Percentiles rank a stretch among this genome's conserved stretches.
These are phyloP conservation scores for Channa striata DNA, from an alignment of 2,797 vertebrate species.

Conservation along the genomic window DNA sequence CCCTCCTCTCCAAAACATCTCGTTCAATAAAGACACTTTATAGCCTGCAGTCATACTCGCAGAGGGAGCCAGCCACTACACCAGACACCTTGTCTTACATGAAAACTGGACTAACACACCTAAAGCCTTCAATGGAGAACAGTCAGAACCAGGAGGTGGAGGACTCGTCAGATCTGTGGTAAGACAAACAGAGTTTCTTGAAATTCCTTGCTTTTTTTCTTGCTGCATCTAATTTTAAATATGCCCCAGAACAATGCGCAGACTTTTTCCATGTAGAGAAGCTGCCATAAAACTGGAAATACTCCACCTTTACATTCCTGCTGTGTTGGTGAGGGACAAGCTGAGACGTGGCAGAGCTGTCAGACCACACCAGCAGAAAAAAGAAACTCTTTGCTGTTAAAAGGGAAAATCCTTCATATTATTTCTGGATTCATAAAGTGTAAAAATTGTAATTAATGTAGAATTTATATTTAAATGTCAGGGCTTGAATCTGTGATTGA, in stretches of 20 bases:
- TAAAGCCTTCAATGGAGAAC: conserved; percentile 41
- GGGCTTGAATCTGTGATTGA: too few relatives aligned
- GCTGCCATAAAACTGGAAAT: conserved; percentile 27
- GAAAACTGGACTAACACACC: conserved; percentile 5
- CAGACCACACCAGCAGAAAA: neutral
- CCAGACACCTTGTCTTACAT: neutral
- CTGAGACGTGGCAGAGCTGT: conserved; percentile 61
- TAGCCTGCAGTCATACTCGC: conserved; percentile 34
- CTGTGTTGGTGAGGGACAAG: conserved; percentile 37
- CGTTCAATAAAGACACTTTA: conserved; percentile 36
- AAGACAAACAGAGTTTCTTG: neutral
- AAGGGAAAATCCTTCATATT: too few relatives aligned
- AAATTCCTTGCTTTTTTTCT: neutral
- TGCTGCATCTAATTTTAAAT: neutral
- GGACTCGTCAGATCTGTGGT: conserved; percentile 51
- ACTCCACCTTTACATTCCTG: conserved; percentile 48
- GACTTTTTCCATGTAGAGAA: conserved; percentile 1
- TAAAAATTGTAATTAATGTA: too few relatives aligned
- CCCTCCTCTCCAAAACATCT: conserved; percentile 25
- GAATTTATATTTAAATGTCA: too few relatives aligned
- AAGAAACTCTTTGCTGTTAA: too few relatives aligned
- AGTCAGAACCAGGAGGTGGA: conserved; percentile 43
- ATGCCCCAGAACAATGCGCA: neutral
- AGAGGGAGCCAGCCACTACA: neutral
- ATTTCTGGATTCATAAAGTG: neutral